Percentiles rank a stretch among this genome's conserved stretches.
These are phyloP conservation scores for Erythrolamprus reginae DNA, from an alignment of 2,113 vertebrate species.

Conservation along the genomic window DNA sequence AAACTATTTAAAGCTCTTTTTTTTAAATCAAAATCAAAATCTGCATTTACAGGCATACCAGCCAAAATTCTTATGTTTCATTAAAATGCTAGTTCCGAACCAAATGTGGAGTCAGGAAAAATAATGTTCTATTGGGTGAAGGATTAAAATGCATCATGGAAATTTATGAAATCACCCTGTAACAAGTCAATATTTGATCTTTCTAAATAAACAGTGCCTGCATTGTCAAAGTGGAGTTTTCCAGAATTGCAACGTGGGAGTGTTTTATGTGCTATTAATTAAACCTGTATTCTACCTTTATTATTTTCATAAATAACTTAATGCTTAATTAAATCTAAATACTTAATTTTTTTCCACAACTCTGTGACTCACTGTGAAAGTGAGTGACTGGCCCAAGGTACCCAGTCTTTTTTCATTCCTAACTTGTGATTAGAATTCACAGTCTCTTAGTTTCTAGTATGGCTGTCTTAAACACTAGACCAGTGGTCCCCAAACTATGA, in stretches of 20 bases:
- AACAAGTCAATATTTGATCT: not conserved
- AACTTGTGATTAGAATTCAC: not conserved
- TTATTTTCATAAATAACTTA: not conserved
- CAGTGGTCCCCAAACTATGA: too few relatives aligned
- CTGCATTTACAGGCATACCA: not conserved
- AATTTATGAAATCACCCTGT: not conserved
- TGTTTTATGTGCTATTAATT: not conserved
- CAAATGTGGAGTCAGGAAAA: not conserved
- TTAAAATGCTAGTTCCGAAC: not conserved
- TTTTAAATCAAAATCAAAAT: not conserved
- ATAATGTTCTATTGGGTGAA: not conserved
- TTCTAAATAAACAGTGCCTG: not conserved
- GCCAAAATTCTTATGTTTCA: not conserved
- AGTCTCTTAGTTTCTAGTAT: not conserved
- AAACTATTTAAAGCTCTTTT: not conserved
- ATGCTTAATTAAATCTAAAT: too few relatives aligned
- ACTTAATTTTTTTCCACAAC: too few relatives aligned
- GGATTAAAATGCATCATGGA: not conserved
- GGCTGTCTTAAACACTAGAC: not conserved
- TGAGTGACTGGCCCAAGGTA: not conserved
- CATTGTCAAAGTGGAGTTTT: not conserved
- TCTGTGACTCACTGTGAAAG: not conserved
- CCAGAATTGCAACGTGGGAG: not conserved
- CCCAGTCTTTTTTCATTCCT: not conserved
- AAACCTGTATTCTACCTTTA: not conserved